phyloP scores from a whole-genome alignment of 2,888 invertebrate genomes.

The Drosophila percnosoma region DNA sequence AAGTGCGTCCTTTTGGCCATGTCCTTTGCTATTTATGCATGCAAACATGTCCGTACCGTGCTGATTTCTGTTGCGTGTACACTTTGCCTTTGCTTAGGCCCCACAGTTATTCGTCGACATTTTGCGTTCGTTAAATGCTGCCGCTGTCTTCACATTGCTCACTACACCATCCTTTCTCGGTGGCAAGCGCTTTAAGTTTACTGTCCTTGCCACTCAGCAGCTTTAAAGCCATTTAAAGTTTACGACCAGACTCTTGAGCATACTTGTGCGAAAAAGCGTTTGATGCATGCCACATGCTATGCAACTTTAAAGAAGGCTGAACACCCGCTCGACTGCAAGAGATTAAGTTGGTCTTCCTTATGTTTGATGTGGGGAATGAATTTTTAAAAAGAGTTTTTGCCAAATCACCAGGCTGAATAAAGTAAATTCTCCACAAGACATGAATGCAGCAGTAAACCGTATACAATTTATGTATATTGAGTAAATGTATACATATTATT shows the following conservation, averaged over 20 bases:
- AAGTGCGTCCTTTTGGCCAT: conserved; percentile 48
- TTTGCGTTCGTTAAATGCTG: conserved; percentile 62
- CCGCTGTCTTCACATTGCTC: conserved; percentile 6
- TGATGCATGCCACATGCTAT: conserved; percentile 19
- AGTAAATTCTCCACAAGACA: neutral
- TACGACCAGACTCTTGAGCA: conserved; percentile 6
- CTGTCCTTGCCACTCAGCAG: conserved; percentile 25
- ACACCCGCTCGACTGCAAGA: neutral
- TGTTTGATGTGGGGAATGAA: neutral
- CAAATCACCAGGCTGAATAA: neutral
- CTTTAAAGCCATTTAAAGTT: conserved; percentile 31
- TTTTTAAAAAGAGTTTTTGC: neutral
- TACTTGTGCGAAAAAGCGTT: conserved; percentile 18
- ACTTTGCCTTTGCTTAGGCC: conserved; percentile 61
- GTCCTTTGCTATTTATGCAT: conserved; percentile 78
- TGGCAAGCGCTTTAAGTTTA: conserved; percentile 25
- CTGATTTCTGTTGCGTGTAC: conserved; percentile 73
- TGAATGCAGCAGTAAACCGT: neutral
- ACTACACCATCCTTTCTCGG: neutral
- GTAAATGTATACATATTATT: neutral
- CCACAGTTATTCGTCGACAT: conserved; percentile 51
- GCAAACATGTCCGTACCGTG: conserved; percentile 74
- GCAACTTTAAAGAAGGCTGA: conserved; percentile 14
- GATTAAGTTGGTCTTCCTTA: neutral
- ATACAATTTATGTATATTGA: neutral